Evolutionary conservation across 2,888 invertebrate species (phyloP).

Genomic region (Mystacides longicornis): DNA sequence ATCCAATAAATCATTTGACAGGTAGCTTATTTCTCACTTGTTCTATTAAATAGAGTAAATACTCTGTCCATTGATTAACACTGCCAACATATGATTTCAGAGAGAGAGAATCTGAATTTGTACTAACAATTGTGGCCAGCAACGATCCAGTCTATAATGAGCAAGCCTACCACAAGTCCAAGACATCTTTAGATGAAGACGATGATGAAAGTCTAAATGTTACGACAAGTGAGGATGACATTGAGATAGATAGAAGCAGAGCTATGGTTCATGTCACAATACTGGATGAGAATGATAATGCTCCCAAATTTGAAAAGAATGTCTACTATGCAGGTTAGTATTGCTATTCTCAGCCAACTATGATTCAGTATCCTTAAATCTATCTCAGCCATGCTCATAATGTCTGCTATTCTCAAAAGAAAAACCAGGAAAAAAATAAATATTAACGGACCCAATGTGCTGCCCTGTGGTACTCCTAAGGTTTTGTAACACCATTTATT

Average conservation of each 20-base stretch:
- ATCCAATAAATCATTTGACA: slow-evolving; percentile 73
- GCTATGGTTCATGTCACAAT: slow-evolving; percentile 65
- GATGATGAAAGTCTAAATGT: slow-evolving; percentile 30
- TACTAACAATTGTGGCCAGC: slow-evolving; percentile 72
- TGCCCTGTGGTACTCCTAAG: too few species aligned
- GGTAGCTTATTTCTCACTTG: slow-evolving; percentile 32
- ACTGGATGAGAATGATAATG: slow-evolving; percentile 79
- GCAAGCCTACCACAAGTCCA: slow-evolving; percentile 38
- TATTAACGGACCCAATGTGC: too few species aligned
- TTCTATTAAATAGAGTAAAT: not conserved
- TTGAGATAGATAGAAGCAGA: slow-evolving; percentile 57
- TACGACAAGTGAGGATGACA: slow-evolving; percentile 30
- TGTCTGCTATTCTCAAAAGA: too few species aligned
- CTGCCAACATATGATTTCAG: too few species aligned
- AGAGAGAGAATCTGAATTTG: slow-evolving; percentile 66
- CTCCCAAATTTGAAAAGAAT: slow-evolving; percentile 61
- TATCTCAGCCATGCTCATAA: too few species aligned
- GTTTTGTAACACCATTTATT: too few species aligned
- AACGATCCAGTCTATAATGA: slow-evolving; percentile 70
- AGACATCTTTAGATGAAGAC: slow-evolving; percentile 33
- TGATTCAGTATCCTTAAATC: too few species aligned
- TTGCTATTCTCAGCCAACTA: too few species aligned
- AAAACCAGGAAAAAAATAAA: too few species aligned
- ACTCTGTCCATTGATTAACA: slow-evolving; percentile 10
- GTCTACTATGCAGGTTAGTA: slow-evolving; percentile 57